Base-by-base conservation (phyloP, 2,113 vertebrate species). In the Empidonax traillii region DNA sequence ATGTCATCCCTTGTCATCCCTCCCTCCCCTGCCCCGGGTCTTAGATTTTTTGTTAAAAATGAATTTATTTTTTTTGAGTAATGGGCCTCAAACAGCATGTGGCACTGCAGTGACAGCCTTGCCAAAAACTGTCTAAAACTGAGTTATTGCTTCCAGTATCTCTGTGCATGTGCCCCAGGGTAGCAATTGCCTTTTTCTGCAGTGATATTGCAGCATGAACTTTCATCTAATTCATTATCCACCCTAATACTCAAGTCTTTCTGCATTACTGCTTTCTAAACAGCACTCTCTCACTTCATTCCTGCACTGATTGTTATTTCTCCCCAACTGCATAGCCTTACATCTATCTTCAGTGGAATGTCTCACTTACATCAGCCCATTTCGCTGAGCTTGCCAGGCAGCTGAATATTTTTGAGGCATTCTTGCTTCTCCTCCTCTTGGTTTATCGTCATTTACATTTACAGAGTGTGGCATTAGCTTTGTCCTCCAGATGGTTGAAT, bases 211-310 rank as follows among this genome's bases (percentile, higher is more conserved):
- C 94, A 95, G 91, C 82, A 87, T 90, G 95, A 93, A 93, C 87
- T 95, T 94, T 76, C 69, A 85, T 96, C 95, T 85, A 88, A 94
- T 93, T 96, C 69, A 81, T 93, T 96, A 94, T 95, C 94, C 94
- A 89, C 87, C 92, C 93, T 93, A 93, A 92, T 94, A 85, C 90
- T 95, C 63, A 49, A 93, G 78, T 94, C 87, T 83, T 93, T 93
- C 79, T 96, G 96, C 95, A 92, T 96, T 96, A 84, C 91, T 95
- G 91, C 93, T 96, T 97, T 96, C 90, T 87, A 93, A 96, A 93
- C 92, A 94, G 96, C 85, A 86, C 72, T 92, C 91, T 94, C 88
- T 90, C 89, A 67, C 95, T 96, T 96, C 88, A 83, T 93, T 94
- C 93, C 94, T 94, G 71, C 63, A 73, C 90, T 96, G 94, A 90